Percentiles rank a stretch among this genome's conserved stretches.
phyloP scores from a whole-genome alignment of 2,888 invertebrate genomes.

The Subacronicta megacephala region DNA sequence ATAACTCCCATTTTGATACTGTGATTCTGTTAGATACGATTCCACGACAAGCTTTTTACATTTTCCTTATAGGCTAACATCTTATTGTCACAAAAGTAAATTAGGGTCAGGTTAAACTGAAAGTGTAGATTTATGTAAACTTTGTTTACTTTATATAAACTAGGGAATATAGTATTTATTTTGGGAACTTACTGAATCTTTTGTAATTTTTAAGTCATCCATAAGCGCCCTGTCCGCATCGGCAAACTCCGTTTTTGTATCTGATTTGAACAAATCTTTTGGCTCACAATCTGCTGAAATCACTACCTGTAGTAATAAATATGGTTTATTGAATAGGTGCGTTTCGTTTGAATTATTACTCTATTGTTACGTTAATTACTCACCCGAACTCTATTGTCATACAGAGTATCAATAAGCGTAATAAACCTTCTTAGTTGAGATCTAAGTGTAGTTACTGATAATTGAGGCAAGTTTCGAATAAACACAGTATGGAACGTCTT shows the following conservation, averaged over 20 bases:
- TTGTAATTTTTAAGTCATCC: constrained; percentile 97
- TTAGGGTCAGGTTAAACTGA: no score
- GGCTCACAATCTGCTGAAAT: constrained; percentile 95
- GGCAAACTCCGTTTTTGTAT: constrained; percentile 84
- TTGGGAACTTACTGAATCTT: constrained; percentile 90
- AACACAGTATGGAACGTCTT: constrained; percentile 98
- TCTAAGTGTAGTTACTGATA: constrained; percentile 92
- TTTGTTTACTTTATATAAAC: no score
- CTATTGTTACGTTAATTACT: constrained; percentile 57
- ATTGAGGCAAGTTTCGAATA: constrained; percentile 95
- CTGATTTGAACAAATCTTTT: constrained; percentile 92
- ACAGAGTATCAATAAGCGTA: constrained; percentile 98
- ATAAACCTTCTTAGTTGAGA: constrained; percentile 98
- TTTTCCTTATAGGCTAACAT: no score
- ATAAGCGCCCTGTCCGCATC: constrained; percentile 96
- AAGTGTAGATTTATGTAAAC: no score
- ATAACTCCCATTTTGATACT: no score
- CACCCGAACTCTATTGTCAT: constrained; percentile 96
- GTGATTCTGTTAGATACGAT: no score
- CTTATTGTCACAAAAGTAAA: no score
- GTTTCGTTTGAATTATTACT: constrained; percentile 9
- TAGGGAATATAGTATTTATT: background rate
- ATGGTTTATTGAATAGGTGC: background rate
- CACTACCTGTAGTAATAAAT: constrained; percentile 91
- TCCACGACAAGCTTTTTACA: no score